Base-by-base conservation (phyloP, 2,113 vertebrate species). In the Dendrocopos noguchii region DNA sequence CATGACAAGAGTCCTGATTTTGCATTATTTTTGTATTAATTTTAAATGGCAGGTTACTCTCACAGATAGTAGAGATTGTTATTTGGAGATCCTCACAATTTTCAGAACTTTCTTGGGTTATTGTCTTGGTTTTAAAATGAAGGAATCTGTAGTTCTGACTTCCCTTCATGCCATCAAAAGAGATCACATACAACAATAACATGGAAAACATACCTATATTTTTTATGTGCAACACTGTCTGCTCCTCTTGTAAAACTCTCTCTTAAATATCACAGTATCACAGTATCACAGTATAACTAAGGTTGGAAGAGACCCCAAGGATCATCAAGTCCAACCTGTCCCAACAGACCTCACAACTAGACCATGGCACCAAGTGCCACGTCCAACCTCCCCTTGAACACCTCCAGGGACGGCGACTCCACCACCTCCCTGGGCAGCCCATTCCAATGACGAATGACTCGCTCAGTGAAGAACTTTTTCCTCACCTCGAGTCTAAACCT, bases 1-100 rank as follows among this genome's bases (percentile, higher is more conserved):
- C 25, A 95, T 85, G 82, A 42, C 31, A 90, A 78, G 7, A 87
- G 42, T 27, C 28, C 80, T 18, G 2, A 88, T 87, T 92, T 74
- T 71, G 80, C 17, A 65, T 70, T 92, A 73, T 81, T 96, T 90
- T 47, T 67, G 50, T 60, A 53, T 80, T 72, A 72, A 25, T 84
- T 95, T 95, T 52, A 94, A 93, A 84, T n/a, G 56, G 15, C 21
- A 70, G 47, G 63, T 83, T 89, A 57, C 15, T 67, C 12, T 46
- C 18, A 55, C 14, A 20, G 47, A 78, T 47, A 83, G 33, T 4
- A 80, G 33, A 83, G 19, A 86, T 24, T 61, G 11, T 53, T 88
- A 88, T 74, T 61, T 71, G 34, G 90, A 65, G 42, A 56, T 42
- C 16, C 19, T 36, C 29, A 57, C 3, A 39, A 85, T 75, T 88